phyloP scores from a whole-genome alignment of 2,113 vertebrate genomes.

The Sorex araneus region DNA sequence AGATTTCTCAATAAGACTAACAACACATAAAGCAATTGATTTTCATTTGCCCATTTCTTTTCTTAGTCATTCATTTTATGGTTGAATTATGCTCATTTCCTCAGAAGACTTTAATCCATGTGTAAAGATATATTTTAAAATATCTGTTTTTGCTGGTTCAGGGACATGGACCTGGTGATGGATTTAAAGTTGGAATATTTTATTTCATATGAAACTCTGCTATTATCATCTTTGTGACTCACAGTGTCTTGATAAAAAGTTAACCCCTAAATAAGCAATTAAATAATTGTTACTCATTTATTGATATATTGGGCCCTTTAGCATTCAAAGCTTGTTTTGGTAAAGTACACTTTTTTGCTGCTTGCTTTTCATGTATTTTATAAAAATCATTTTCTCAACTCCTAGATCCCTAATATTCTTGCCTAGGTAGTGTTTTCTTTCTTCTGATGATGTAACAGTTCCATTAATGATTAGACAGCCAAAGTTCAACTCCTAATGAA shows the following conservation, averaged over 20 bases:
- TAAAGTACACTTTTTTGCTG: conserved; percentile 50
- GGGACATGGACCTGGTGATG: no score
- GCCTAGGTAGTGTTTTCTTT: conserved; percentile 72
- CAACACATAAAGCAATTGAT: neutral
- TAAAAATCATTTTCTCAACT: conserved; percentile 66
- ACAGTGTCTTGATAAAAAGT: no score
- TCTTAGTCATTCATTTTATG: conserved; percentile 16
- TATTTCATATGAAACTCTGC: no score
- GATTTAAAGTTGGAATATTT: no score
- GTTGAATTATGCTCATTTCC: conserved; percentile 65
- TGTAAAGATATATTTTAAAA: conserved; percentile 78
- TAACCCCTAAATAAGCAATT: no score
- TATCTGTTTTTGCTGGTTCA: neutral
- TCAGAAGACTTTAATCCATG: conserved; percentile 54
- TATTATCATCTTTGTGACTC: no score
- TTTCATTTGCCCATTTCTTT: neutral
- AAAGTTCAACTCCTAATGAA: conserved; percentile 83
- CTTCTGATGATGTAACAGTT: conserved; percentile 77
- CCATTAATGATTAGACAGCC: conserved; percentile 75
- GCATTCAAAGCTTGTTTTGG: conserved; percentile 61
- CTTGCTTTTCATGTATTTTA: conserved; percentile 57
- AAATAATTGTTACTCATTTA: conserved; percentile 26
- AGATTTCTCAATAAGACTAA: neutral
- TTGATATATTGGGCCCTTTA: conserved; percentile 61
- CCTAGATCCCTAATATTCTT: conserved; percentile 64